Evolutionary conservation across 2,113 vertebrate genomes (phyloP), one percentile per base, ranked within the genome.

Genomic region (Pheucticus melanocephalus): DNA sequence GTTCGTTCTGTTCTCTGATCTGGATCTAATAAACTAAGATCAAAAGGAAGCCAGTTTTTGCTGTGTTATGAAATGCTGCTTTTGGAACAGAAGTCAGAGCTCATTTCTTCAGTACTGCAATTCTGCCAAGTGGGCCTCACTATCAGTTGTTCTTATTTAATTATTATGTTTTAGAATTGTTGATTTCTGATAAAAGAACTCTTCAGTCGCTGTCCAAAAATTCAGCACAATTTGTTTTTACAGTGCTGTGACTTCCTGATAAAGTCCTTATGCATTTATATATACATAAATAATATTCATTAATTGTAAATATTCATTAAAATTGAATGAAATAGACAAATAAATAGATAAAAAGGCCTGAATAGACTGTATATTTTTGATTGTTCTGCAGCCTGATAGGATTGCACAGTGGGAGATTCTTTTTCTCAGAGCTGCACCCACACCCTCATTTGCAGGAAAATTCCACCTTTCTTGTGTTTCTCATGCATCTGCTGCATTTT

Each of bases 21-120:
- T 76, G 66, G 73, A 82, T 92, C 95, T 95, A 90, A 96, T 96
- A 96, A 96, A 93, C 90, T 39, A 33, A 82, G 83, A 95, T 92
- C 81, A 86, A 89, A 95, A 79, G 31, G 30, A 95, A 82, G 51
- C 4, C 31, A 40, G 35, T 63, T 68, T 91, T 94, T 86, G 18
- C 66, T 42, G 1, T 61, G 68, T 64, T 75, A 33, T 60, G 57
- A 88, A 88, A 91, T 88, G 75, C 42, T 92, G 24, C 83, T 95
- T 93, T 90, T 89, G 81, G 86, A 94, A 50, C 25, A 84, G 78
- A 54, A 94, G 73, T 63, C 85, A 64, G 53, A 94, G 76, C 31
- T 81, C 73, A 18, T 69, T 57, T 40, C 37, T 78, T 81, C 42
- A 27, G 28, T 35, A 1, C 53, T 63, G 75, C 53, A 72, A 0